Percentiles rank a stretch among this genome's conserved stretches.
phyloP scores from a whole-genome alignment of 2,113 vertebrate genomes.

The Macaca mulatta region DNA sequence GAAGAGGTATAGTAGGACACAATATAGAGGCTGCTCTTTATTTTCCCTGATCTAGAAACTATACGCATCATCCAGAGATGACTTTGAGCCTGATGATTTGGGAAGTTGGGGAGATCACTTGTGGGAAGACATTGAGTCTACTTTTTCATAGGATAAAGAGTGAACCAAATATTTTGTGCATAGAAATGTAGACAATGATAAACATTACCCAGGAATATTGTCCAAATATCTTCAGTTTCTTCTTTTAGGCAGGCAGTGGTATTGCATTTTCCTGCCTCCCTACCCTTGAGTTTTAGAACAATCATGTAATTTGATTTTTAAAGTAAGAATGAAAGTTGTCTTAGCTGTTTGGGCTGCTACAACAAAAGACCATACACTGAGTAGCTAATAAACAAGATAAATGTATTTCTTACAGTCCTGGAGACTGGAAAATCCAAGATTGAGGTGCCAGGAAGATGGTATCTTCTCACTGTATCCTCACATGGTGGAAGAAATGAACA shows the following conservation, averaged over 20 bases:
- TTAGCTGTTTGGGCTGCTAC: not conserved
- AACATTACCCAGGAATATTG: not conserved
- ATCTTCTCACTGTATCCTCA: too few species aligned
- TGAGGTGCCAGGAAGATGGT: not conserved
- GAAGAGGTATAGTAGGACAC: not conserved
- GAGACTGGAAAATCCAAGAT: not conserved
- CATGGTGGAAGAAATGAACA: not conserved
- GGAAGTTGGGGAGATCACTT: not conserved
- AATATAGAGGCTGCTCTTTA: not conserved
- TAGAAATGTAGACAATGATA: not conserved
- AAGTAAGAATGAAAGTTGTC: not conserved
- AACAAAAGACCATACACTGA: not conserved
- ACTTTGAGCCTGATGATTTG: not conserved
- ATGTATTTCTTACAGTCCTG: too few species aligned
- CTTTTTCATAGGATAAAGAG: not conserved
- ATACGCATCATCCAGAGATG: not conserved
- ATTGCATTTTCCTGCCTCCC: not conserved
- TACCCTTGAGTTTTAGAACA: not conserved
- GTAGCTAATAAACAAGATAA: not conserved
- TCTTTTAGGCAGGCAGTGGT: too few species aligned
- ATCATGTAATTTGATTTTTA: not conserved
- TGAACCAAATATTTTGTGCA: not conserved
- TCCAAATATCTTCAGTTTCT: not conserved
- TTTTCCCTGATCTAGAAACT: not conserved
- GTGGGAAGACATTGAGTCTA: accelerated